Conservation (phyloP, 2,113 vertebrate species). For the Chloropsis hardwickii region DNA sequence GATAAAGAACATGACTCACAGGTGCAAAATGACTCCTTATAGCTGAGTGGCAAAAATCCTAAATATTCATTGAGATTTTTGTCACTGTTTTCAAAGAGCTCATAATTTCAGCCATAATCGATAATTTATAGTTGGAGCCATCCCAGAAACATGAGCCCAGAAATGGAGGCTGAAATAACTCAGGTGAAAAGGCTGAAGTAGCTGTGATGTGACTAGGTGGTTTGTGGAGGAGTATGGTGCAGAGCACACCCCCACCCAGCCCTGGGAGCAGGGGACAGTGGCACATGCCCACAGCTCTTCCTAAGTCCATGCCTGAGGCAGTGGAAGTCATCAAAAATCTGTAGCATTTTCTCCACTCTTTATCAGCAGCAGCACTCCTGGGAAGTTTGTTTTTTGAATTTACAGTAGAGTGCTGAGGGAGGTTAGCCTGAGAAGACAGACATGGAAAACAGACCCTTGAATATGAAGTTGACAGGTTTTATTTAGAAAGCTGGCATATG, state of each 20-base stretch:
- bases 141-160: neutral
- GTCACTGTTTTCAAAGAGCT: neutral
- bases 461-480: slow-evolving; percentile 58
- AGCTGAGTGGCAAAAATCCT: neutral
- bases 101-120: neutral
- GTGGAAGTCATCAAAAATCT: neutral
- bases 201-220: neutral
- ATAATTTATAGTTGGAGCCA: neutral
- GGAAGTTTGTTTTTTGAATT: neutral
- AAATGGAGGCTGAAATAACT: neutral
- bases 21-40: neutral
- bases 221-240: neutral
- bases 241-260: fast-evolving
- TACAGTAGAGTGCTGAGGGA: neutral
- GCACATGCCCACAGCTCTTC: too few species aligned
- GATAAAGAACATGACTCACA: neutral
- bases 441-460: slow-evolving; percentile 17
- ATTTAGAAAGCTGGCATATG: slow-evolving; percentile 64
- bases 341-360: neutral
- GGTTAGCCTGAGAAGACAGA: slow-evolving; percentile 15
- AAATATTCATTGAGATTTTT: neutral
- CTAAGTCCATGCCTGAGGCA: neutral
- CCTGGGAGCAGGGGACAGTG: fast-evolving
- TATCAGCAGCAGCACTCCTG: neutral
- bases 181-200: neutral